Evolutionary conservation across 2,888 invertebrate genomes (phyloP).

Genomic region (Xestia sexstrigata): DNA sequence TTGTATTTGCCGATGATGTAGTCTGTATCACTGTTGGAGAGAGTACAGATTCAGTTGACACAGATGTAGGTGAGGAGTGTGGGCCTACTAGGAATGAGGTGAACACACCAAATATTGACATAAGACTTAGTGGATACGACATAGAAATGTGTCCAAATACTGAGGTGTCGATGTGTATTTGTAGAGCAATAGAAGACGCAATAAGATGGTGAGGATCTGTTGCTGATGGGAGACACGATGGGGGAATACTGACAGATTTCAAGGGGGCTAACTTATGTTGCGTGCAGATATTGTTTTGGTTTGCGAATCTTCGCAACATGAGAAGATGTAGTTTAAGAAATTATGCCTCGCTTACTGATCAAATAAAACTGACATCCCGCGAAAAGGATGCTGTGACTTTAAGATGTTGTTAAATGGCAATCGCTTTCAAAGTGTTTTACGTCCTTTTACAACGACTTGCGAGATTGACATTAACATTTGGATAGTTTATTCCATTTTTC

Average conservation of each 20-base stretch:
- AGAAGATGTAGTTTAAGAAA: not conserved
- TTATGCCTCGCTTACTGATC: not conserved
- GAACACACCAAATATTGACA: slow-evolving; percentile 85
- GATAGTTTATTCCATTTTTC: not conserved
- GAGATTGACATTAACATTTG: not conserved
- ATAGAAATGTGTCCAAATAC: slow-evolving; percentile 86
- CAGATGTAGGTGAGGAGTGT: slow-evolving; percentile 30
- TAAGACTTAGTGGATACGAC: slow-evolving; percentile 84
- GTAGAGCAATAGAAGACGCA: slow-evolving; percentile 83
- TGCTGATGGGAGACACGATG: slow-evolving; percentile 57
- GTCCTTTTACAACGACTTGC: not conserved
- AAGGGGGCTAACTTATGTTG: slow-evolving; percentile 49
- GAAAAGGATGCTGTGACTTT: not conserved
- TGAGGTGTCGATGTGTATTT: slow-evolving; percentile 86
- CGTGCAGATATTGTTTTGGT: slow-evolving; percentile 32
- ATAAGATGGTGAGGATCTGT: slow-evolving; percentile 73
- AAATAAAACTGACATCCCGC: not conserved
- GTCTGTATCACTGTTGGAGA: slow-evolving; percentile 18
- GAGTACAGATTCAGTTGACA: slow-evolving; percentile 48
- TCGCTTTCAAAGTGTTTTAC: not conserved
- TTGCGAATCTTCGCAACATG: slow-evolving; percentile 16
- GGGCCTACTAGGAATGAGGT: slow-evolving; percentile 81
- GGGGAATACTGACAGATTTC: slow-evolving; percentile 59
- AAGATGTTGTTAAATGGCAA: not conserved
- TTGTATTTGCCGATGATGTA: slow-evolving; percentile 28